Evolutionary conservation across 2,888 invertebrate species (phyloP).

Genomic region (Germaria angustata): DNA sequence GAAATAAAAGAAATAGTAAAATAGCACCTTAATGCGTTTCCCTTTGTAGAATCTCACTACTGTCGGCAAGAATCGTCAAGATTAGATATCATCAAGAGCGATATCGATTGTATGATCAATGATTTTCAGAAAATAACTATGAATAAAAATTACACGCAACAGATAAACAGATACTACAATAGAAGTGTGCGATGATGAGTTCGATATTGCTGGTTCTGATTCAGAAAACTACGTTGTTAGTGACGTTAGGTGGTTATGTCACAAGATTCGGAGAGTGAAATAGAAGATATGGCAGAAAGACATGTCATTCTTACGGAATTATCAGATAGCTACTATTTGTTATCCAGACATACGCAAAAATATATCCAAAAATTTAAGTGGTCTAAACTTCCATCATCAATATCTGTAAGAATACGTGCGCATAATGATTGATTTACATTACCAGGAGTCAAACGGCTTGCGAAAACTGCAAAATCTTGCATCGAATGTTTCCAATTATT

Average conservation of each 20-base stretch:
- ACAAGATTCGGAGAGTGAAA: too few species aligned
- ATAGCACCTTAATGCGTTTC: too few species aligned
- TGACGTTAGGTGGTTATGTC: too few species aligned
- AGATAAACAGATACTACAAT: neutral
- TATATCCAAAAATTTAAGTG: neutral
- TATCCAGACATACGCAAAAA: conserved; percentile 2
- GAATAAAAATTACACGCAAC: too few species aligned
- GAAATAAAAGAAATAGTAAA: too few species aligned
- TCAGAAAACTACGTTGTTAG: neutral
- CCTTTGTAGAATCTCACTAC: too few species aligned
- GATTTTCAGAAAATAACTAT: too few species aligned
- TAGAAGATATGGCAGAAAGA: conserved; percentile 9
- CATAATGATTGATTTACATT: conserved; percentile 24
- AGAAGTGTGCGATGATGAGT: neutral
- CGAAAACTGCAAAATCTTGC: conserved; percentile 8
- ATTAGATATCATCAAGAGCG: too few species aligned
- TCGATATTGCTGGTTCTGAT: neutral
- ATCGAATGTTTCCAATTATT: conserved; percentile 33
- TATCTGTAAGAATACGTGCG: conserved; percentile 1
- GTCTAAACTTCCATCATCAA: conserved; percentile 13
- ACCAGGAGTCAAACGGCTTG: conserved; percentile 13
- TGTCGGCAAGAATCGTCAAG: too few species aligned
- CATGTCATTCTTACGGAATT: conserved; percentile 14
- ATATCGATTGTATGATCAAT: too few species aligned
- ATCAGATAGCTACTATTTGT: conserved; percentile 23